Conservation (phyloP, 2,888 invertebrate genomes). For the Himalopsyche kuldschensis region DNA sequence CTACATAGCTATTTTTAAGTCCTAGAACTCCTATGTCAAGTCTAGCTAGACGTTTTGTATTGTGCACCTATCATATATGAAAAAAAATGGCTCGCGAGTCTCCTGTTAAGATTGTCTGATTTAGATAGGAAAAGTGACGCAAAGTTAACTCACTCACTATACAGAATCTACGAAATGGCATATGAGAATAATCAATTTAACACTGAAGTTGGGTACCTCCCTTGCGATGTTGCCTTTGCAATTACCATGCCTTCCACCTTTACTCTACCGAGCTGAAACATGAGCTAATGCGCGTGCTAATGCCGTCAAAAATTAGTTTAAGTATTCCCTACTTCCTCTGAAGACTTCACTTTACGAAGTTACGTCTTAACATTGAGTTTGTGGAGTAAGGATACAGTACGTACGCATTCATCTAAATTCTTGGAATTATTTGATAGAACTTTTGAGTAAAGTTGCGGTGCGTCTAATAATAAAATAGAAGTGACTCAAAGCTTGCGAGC, state of each 20-base stretch:
- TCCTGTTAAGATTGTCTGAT: too few species aligned
- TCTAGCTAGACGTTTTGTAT: too few species aligned
- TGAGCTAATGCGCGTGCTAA: not conserved
- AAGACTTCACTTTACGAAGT: not conserved
- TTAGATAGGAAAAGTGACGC: not conserved
- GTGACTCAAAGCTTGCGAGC: too few species aligned
- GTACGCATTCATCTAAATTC: too few species aligned
- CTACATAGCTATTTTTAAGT: too few species aligned
- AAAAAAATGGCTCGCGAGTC: too few species aligned
- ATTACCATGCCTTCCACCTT: not conserved
- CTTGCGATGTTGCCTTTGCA: not conserved
- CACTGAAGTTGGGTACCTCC: not conserved
- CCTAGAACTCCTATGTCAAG: too few species aligned
- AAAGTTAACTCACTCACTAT: not conserved
- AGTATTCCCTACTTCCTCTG: not conserved
- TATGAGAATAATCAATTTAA: not conserved
- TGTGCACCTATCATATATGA: too few species aligned
- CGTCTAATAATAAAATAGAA: too few species aligned
- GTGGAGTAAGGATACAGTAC: too few species aligned
- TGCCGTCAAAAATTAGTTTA: not conserved
- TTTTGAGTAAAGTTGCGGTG: too few species aligned
- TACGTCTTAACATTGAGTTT: not conserved
- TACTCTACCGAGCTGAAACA: not conserved
- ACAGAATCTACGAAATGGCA: not conserved
- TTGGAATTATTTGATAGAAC: too few species aligned